Conservation (phyloP, 2,797 vertebrate species). For the Fundulus diaphanus region DNA sequence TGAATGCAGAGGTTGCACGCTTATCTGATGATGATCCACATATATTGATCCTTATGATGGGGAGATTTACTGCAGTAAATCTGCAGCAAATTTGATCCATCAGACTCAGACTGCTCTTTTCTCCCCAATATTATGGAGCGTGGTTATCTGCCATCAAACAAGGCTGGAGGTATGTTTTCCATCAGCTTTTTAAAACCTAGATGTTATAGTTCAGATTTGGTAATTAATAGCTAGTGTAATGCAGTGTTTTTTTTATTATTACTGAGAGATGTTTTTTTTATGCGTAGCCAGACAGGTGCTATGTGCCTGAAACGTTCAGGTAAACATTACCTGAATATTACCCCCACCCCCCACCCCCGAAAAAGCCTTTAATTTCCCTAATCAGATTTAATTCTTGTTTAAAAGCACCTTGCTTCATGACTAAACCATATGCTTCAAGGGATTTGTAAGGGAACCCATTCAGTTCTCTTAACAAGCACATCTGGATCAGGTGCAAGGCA, state of each 20-base stretch:
- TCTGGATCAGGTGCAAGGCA: slow-evolving; percentile 52
- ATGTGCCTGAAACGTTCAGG: slow-evolving; percentile 4
- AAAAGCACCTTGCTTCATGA: not conserved
- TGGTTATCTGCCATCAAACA: not conserved
- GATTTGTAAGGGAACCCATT: slow-evolving; percentile 4
- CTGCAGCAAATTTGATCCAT: slow-evolving; percentile 7
- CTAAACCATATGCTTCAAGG: not conserved
- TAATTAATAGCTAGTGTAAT: not conserved
- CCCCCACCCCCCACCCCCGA: too few species aligned
- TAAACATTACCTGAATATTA: not conserved
- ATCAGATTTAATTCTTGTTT: not conserved
- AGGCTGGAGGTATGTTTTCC: not conserved
- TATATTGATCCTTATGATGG: slow-evolving; percentile 34
- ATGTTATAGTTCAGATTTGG: not conserved
- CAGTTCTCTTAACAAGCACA: slow-evolving; percentile 17
- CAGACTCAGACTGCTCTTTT: slow-evolving; percentile 2
- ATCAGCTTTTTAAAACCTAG: slow-evolving; percentile 9
- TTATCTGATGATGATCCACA: slow-evolving; percentile 20
- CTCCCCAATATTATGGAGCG: not conserved
- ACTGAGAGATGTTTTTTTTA: not conserved
- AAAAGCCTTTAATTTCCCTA: not conserved
- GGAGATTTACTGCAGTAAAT: slow-evolving; percentile 25
- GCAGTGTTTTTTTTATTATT: not conserved
- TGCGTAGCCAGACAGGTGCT: not conserved
- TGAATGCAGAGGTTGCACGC: not conserved